Conservation (phyloP, 2,888 invertebrate species). For the Tortricodes alternella region DNA sequence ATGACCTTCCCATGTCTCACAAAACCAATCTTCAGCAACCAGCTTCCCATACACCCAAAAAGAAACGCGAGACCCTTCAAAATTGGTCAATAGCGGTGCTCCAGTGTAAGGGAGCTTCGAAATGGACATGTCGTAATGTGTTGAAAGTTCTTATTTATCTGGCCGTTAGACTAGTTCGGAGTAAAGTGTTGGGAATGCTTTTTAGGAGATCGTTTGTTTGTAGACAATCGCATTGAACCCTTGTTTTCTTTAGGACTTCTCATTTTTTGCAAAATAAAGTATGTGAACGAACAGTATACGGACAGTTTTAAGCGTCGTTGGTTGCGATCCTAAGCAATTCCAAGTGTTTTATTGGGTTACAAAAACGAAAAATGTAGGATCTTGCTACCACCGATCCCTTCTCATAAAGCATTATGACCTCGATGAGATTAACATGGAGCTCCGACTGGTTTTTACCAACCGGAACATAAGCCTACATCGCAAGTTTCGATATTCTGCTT, state of each 20-base stretch:
- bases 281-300: background rate
- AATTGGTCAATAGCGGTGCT: background rate
- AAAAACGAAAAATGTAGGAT: too few species aligned
- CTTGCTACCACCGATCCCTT: too few species aligned
- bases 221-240: constrained; percentile 18
- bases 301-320: background rate
- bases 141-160: constrained; percentile 18
- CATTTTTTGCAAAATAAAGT: background rate
- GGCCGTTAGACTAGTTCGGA: background rate
- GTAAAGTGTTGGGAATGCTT: constrained; percentile 11
- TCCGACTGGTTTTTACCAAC: too few species aligned
- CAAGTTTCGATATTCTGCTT: too few species aligned
- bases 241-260: constrained; percentile 19
- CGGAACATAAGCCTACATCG: too few species aligned
- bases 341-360: too few species aligned
- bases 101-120: constrained; percentile 16
- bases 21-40: constrained; percentile 2
- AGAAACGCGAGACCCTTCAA: background rate
- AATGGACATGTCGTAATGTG: background rate
- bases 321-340: too few species aligned
- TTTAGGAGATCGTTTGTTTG: constrained; percentile 25
- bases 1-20: constrained; percentile 11
- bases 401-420: too few species aligned
- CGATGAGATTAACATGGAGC: too few species aligned
- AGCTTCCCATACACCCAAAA: background rate